These are phyloP conservation scores for Odontamblyopus lacepedii DNA, from an alignment of 2,797 vertebrate species.

Conservation along the genomic window DNA sequence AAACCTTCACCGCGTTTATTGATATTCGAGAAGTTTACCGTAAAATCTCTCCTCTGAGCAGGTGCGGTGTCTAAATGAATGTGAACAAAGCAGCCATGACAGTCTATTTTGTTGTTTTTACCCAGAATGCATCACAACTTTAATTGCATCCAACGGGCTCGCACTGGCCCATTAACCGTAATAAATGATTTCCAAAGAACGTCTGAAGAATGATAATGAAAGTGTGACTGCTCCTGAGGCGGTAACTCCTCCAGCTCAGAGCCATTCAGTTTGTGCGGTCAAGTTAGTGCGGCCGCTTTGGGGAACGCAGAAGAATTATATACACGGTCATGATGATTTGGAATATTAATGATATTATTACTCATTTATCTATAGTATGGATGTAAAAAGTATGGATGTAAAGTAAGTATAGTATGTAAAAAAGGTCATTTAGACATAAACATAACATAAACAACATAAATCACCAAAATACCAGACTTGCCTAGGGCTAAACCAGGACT, in stretches of 20 bases:
- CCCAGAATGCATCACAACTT: slow-evolving; percentile 58
- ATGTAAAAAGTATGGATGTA: too few relatives aligned
- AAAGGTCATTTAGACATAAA: too few relatives aligned
- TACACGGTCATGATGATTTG: too few relatives aligned
- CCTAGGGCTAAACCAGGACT: too few relatives aligned
- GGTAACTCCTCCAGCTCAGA: slow-evolving; percentile 35
- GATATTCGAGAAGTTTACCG: background rate
- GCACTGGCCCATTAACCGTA: slow-evolving; percentile 65
- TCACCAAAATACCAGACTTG: too few relatives aligned
- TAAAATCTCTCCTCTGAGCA: background rate
- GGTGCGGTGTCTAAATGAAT: slow-evolving; percentile 25
- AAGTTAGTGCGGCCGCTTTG: slow-evolving; percentile 48
- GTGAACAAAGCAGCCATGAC: slow-evolving; percentile 55
- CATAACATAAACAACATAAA: too few relatives aligned
- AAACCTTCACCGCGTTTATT: background rate
- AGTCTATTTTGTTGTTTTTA: slow-evolving; percentile 54
- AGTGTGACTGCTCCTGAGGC: slow-evolving; percentile 49
- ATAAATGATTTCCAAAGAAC: slow-evolving; percentile 60
- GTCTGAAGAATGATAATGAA: slow-evolving; percentile 58
- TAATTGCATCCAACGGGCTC: slow-evolving; percentile 66
- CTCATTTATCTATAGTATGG: too few relatives aligned
- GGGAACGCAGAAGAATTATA: background rate
- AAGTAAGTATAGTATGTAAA: too few relatives aligned
- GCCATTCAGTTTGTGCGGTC: slow-evolving; percentile 52
- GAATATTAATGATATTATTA: too few relatives aligned